These are phyloP conservation scores for Drosophila ambigua DNA, from an alignment of 1,140 invertebrate genomes.

Conservation along the genomic window DNA sequence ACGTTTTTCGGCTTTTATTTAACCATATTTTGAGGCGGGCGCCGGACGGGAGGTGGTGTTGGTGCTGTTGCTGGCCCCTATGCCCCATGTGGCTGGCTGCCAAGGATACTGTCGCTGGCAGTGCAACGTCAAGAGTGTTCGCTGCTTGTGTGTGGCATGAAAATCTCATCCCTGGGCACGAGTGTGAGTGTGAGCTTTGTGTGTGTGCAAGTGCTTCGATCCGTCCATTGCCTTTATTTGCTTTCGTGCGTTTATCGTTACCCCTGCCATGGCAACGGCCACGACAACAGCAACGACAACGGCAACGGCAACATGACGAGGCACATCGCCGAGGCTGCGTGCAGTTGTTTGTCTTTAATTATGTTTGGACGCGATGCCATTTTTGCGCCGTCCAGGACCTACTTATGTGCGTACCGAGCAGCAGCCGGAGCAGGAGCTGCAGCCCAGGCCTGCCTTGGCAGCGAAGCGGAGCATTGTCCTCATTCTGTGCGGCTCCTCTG, in stretches of 20 bases:
- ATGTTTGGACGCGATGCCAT: slow-evolving; percentile 75
- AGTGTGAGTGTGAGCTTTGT: slow-evolving; percentile 21
- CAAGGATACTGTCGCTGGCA: slow-evolving; percentile 46
- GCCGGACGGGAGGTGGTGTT: background rate
- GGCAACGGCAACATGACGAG: slow-evolving; percentile 27
- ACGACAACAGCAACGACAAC: slow-evolving; percentile 10
- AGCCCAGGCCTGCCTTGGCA: background rate
- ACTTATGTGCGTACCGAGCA: slow-evolving; percentile 60
- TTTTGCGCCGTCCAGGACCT: slow-evolving; percentile 63
- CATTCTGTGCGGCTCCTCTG: background rate
- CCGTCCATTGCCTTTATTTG: slow-evolving; percentile 65
- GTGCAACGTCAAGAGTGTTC: slow-evolving; percentile 32
- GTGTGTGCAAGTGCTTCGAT: slow-evolving; percentile 9
- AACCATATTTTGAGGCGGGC: slow-evolving; percentile 44
- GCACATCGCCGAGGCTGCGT: slow-evolving; percentile 6
- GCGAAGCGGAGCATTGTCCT: slow-evolving; percentile 10
- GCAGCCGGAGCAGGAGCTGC: slow-evolving; percentile 30
- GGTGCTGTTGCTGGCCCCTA: background rate
- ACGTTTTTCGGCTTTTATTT: slow-evolving; percentile 41
- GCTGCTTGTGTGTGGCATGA: slow-evolving; percentile 3
- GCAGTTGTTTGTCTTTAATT: slow-evolving; percentile 82
- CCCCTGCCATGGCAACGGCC: slow-evolving; percentile 4
- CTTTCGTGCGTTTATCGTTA: slow-evolving; percentile 60
- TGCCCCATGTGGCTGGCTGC: slow-evolving; percentile 41
- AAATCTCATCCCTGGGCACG: slow-evolving; percentile 4